Conservation (phyloP, 2,797 vertebrate genomes). For the Chanos chanos region DNA sequence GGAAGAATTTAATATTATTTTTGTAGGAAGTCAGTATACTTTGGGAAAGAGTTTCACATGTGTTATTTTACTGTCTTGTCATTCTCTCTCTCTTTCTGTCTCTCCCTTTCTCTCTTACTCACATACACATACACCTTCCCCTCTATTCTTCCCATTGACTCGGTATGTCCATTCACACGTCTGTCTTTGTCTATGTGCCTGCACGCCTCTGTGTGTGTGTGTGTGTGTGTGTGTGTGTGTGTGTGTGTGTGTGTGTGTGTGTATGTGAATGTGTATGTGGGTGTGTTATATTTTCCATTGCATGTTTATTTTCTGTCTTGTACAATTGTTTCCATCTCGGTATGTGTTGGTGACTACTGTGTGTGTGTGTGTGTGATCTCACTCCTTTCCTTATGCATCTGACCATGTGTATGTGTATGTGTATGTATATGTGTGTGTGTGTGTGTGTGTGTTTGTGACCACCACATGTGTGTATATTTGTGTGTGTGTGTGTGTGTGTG, state of each 20-base stretch:
- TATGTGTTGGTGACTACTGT: not conserved
- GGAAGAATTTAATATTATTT: not conserved
- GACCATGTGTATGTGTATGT: constrained; percentile 23
- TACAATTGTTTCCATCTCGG: not conserved
- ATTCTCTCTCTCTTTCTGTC: constrained; percentile 46
- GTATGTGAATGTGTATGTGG: constrained; percentile 36
- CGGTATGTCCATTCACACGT: constrained; percentile 59
- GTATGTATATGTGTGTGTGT: constrained; percentile 23
- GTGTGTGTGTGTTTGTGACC: constrained; percentile 11
- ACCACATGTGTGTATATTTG: constrained; percentile 14
- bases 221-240: constrained; percentile 25
- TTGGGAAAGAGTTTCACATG: not conserved
- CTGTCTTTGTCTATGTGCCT: constrained; percentile 12
- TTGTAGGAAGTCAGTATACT: constrained; percentile 14
- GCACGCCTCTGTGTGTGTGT: not conserved
- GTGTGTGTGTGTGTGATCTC: not conserved
- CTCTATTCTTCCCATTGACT: constrained; percentile 56
- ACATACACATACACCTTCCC: constrained; percentile 43
- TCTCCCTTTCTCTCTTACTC: constrained; percentile 18
- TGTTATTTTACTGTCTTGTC: constrained; percentile 34
- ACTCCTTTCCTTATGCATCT: not conserved
- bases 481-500: constrained; percentile 15
- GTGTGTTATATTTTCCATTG: constrained; percentile 17
- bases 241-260: constrained; percentile 23
- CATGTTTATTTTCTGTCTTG: constrained; percentile 8